phyloP scores from a whole-genome alignment of 2,797 vertebrate species.

The Aselliscus stoliczkanus region DNA sequence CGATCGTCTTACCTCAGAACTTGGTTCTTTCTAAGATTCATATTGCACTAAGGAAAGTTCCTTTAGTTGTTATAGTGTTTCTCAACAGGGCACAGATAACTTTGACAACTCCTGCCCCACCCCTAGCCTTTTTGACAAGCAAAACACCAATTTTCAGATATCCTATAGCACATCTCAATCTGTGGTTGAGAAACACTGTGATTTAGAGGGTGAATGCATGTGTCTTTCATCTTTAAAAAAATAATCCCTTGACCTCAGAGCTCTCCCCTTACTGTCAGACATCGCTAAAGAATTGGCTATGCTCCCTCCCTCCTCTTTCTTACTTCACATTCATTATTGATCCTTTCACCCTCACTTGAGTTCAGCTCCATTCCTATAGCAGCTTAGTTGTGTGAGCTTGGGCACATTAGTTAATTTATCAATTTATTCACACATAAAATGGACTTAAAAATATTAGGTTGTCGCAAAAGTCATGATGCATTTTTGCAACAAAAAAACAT shows the following conservation, averaged over 20 bases:
- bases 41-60: not conserved
- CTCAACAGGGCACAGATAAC: not conserved
- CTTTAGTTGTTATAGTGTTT: not conserved
- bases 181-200: not conserved
- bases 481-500: too few species aligned
- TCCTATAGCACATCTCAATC: not conserved
- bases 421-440: not conserved
- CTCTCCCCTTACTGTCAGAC: not conserved
- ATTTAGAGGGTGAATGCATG: not conserved
- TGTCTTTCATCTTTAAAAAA: not conserved
- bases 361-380: not conserved
- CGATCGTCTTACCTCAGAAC: not conserved
- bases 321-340: not conserved
- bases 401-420: not conserved
- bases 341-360: not conserved
- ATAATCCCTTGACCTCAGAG: not conserved
- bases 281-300: not conserved
- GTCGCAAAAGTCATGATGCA: too few species aligned
- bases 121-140: not conserved
- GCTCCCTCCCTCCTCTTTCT: not conserved
- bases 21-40: not conserved
- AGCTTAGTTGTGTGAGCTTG: not conserved
- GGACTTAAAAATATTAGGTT: not conserved
- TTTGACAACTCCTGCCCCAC: not conserved
- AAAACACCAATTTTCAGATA: not conserved